Conservation (phyloP, 2,888 invertebrate species). For the Celastrina argiolus region DNA sequence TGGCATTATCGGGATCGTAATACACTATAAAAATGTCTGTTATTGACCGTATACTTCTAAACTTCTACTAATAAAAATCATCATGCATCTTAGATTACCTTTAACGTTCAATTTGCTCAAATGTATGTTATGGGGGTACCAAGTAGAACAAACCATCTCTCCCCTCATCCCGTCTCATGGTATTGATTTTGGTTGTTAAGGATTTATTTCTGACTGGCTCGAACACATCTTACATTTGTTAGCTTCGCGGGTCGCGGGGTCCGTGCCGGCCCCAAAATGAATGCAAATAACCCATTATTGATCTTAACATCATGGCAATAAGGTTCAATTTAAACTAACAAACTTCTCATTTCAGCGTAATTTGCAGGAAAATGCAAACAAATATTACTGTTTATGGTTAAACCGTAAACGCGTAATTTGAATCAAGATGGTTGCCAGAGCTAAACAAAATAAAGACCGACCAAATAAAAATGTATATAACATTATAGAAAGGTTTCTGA, state of each 20-base stretch:
- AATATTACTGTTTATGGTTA: slow-evolving; percentile 6
- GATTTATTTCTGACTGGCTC: slow-evolving; percentile 60
- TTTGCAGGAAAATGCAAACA: slow-evolving; percentile 4
- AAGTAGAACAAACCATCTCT: slow-evolving; percentile 40
- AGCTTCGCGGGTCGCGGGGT: slow-evolving; percentile 22
- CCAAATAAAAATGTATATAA: neutral
- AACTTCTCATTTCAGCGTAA: neutral
- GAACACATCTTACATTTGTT: slow-evolving; percentile 23
- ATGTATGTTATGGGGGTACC: slow-evolving; percentile 27
- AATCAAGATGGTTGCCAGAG: neutral
- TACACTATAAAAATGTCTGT: no score
- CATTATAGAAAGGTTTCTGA: no score
- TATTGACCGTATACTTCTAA: no score
- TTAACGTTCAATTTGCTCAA: neutral
- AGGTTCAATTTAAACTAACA: neutral
- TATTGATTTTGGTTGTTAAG: slow-evolving; percentile 70
- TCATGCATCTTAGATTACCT: no score
- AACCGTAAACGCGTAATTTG: neutral
- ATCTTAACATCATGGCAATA: neutral
- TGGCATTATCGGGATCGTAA: no score
- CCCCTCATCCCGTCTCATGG: slow-evolving; percentile 46
- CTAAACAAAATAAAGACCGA: neutral
- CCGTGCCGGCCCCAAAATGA: slow-evolving; percentile 16
- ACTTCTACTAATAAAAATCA: no score
- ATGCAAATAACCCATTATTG: neutral